A percentile compares a stretch with the other conserved stretches of the same genome.
Conservation (phyloP, 2,888 invertebrate genomes). For the Venustoraphidia nigricollis region DNA sequence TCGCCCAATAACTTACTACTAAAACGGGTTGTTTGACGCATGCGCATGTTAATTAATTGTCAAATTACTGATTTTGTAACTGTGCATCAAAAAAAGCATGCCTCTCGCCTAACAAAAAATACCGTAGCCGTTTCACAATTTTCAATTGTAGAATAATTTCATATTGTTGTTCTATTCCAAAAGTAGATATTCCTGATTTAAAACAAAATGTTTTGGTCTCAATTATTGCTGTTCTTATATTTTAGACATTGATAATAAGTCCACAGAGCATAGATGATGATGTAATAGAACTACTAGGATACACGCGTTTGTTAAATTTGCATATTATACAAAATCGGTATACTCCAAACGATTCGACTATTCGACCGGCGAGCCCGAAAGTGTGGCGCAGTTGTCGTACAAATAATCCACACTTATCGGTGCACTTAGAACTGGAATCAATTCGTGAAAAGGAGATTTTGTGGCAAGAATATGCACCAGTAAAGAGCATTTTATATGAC, state of each 20-base stretch:
- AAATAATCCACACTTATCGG: conserved; percentile 43
- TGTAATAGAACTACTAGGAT: conserved; percentile 47
- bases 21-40: no score
- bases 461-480: conserved; percentile 54
- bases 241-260: conserved; percentile 44
- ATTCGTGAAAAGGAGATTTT: conserved; percentile 39
- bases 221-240: conserved; percentile 3
- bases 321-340: conserved; percentile 60
- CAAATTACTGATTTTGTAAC: no score
- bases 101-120: no score
- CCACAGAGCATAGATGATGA: conserved; percentile 65
- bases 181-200: no score
- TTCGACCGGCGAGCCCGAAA: conserved; percentile 31
- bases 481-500: conserved; percentile 45
- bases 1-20: no score
- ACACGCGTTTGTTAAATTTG: conserved; percentile 45
- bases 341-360: conserved; percentile 37
- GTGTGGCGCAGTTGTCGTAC: conserved; percentile 32
- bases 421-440: conserved; percentile 53
- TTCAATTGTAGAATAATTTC: no score
- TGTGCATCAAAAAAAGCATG: no score
- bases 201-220: neutral
- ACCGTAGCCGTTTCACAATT: no score
- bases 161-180: no score
- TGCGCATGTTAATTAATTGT: no score